phyloP scores from a whole-genome alignment of 2,113 vertebrate species.

The Pterocles gutturalis region DNA sequence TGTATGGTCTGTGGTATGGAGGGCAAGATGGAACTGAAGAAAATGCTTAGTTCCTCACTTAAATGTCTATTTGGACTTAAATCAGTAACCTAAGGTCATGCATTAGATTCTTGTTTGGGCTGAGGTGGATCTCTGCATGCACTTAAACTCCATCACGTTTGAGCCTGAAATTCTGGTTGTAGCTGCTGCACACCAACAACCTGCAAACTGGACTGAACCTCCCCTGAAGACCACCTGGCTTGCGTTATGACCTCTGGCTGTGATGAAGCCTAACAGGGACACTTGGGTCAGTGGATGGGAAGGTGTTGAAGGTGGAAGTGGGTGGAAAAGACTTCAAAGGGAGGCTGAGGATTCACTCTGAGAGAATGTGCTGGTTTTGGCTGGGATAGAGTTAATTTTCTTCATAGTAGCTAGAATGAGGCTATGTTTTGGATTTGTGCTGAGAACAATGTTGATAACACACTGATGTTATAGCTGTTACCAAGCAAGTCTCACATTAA shows the following conservation, averaged over 20 bases:
- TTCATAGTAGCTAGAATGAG: too few relatives aligned
- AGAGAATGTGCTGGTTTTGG: neutral
- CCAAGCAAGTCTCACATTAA: too few relatives aligned
- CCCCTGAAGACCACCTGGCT: neutral
- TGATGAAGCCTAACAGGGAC: neutral
- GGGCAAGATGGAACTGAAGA: neutral
- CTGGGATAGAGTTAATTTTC: too few relatives aligned
- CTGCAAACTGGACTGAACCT: neutral
- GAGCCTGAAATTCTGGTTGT: neutral
- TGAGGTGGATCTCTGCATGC: neutral
- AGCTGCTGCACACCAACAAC: neutral
- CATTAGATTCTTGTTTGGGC: neutral
- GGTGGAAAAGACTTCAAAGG: neutral
- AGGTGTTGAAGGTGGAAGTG: neutral
- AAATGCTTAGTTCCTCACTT: neutral
- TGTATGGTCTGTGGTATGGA: fast-evolving
- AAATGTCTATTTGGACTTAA: neutral
- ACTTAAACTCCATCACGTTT: neutral
- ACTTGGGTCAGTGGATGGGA: neutral
- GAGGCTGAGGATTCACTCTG: neutral
- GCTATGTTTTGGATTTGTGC: too few relatives aligned
- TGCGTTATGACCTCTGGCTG: neutral
- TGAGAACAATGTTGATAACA: too few relatives aligned
- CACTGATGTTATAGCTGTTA: too few relatives aligned
- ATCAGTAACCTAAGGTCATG: neutral